Evolutionary conservation across 2,113 vertebrate species (phyloP).

Genomic region (Eublepharis macularius): DNA sequence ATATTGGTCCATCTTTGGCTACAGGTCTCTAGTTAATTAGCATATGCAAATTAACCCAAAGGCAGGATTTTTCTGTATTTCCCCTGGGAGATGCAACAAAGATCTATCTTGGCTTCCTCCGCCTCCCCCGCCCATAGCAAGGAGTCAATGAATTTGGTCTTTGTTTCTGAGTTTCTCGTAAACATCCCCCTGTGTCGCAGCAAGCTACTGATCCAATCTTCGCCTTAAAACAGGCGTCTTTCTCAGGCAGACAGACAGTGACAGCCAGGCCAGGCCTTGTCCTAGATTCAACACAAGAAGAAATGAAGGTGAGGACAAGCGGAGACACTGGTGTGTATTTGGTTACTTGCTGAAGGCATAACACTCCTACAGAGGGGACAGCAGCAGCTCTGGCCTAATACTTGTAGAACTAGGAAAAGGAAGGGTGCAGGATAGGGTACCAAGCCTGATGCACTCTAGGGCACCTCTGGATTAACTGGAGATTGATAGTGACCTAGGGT

Average conservation of each 20-base stretch:
- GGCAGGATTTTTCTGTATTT: background rate
- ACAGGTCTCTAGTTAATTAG: constrained; percentile 9
- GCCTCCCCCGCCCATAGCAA: background rate
- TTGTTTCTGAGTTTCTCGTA: constrained; percentile 18
- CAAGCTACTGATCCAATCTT: constrained; percentile 36
- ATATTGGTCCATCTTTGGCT: background rate
- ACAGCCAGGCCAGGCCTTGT: constrained; percentile 30
- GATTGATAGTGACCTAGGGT: too few relatives aligned
- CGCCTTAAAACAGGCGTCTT: constrained; percentile 18
- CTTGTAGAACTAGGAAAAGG: background rate
- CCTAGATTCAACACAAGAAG: constrained; percentile 35
- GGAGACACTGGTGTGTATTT: background rate
- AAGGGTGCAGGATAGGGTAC: too few relatives aligned
- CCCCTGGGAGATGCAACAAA: background rate
- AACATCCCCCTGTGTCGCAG: constrained; percentile 13
- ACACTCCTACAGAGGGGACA: background rate
- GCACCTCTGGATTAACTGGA: background rate
- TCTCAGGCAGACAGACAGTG: constrained; percentile 8
- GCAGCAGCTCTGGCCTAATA: background rate
- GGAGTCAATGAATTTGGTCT: constrained; percentile 1
- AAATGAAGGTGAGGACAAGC: constrained; percentile 24
- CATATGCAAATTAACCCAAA: background rate
- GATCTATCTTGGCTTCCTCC: background rate
- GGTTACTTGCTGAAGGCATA: constrained; percentile 6
- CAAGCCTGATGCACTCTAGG: background rate